Base-by-base conservation (phyloP, 2,797 vertebrate genomes). In the Ctenochaetus hawaiiensis region DNA sequence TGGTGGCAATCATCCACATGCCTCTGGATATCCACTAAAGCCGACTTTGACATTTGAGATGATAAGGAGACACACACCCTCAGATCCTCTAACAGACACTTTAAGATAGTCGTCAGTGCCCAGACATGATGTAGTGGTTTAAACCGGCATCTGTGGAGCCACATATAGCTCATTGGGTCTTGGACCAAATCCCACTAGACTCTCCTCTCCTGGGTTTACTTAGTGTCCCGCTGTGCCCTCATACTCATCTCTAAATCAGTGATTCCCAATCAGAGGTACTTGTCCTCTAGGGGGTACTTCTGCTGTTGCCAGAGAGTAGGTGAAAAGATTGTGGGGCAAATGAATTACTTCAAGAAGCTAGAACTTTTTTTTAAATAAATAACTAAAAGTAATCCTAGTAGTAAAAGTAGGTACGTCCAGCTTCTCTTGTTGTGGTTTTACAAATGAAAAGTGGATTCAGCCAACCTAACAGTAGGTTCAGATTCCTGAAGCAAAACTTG, bases 31-130 rank as follows among this genome's bases (percentile, higher is more conserved):
- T 88, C 85, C 86, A 70, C 81, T 87, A 85, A 92, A 92, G 75
- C 89, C 57, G 4, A 68, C 80, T 88, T 80, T 93, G 89, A 93
- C 87, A 91, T 92, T 91, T 85, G 72, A 87, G 75, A 88, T 81
- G 74, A 88, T 89, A 88, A 89, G 83, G 77, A 82, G 66, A 73
- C 71, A 47, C 73, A 69, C 83, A 66, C 71, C 49, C 64, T 84
- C 72, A 62, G 69, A 81, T 79, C 78, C 73, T 49, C 67, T 20
- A 54, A 69, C 77, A 85, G 77, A 84, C 90, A 81, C 86, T 89
- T 85, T 52, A 69, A 88, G 84, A 90, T 84, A 84, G 78, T 63
- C 49, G 37, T 53, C 67, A n/a, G 80, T 78, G 82, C 60, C 72
- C 82, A 90, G 81, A 86, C 83, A 77, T 84, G 83, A 90, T 87